These are phyloP conservation scores for Gorsachius goisagi DNA, from an alignment of 2,113 vertebrate species.

Conservation along the genomic window DNA sequence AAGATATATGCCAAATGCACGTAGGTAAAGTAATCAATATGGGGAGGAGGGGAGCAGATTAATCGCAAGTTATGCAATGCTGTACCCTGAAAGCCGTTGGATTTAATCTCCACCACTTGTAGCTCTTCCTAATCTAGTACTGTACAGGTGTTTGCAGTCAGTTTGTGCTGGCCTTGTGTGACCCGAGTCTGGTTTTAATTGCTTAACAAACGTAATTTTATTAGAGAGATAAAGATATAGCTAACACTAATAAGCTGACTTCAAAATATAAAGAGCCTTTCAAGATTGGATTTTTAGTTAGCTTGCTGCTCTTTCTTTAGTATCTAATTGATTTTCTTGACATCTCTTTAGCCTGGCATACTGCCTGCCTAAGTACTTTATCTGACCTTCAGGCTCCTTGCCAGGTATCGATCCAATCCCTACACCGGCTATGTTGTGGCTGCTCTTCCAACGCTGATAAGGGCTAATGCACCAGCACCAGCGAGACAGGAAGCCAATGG, in stretches of 20 bases:
- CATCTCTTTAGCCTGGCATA: constrained; percentile 86
- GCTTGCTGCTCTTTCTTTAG: constrained; percentile 81
- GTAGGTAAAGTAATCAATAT: constrained; percentile 63
- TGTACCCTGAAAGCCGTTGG: constrained; percentile 19
- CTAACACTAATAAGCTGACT: constrained; percentile 73
- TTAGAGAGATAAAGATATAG: constrained; percentile 75
- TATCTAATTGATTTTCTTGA: constrained; percentile 87
- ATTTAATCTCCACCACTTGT: constrained; percentile 19
- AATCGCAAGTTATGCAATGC: constrained; percentile 34
- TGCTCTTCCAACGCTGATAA: constrained; percentile 81
- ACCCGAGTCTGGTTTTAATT: constrained; percentile 72
- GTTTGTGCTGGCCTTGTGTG: constrained; percentile 54
- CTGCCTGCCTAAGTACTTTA: constrained; percentile 87
- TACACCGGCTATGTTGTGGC: constrained; percentile 71
- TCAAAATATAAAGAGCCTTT: constrained; percentile 75
- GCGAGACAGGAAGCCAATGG: constrained; percentile 76
- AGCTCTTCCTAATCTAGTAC: constrained; percentile 14
- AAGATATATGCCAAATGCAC: constrained; percentile 39
- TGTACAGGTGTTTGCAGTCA: constrained; percentile 52
- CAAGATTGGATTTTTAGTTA: constrained; percentile 79
- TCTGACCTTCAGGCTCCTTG: constrained; percentile 82
- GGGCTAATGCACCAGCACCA: constrained; percentile 73
- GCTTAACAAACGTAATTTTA: constrained; percentile 79
- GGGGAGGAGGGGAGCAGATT: constrained; percentile 58
- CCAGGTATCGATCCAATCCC: constrained; percentile 78